Evolutionary conservation across 1,140 invertebrate genomes (phyloP).

Genomic region (Alviniconcha marisindica): DNA sequence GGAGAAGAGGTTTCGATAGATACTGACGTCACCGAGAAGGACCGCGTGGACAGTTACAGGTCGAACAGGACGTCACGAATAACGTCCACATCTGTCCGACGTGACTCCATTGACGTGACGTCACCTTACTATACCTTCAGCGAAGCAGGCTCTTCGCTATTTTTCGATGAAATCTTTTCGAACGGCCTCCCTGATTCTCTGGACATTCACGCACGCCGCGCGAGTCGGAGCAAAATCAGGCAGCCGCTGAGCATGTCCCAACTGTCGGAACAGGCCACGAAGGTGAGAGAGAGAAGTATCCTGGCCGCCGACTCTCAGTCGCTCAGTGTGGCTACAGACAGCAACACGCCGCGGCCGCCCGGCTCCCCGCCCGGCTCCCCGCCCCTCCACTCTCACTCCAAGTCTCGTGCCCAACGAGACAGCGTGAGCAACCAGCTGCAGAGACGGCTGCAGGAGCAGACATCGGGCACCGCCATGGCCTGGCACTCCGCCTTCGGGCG

Average conservation of each 20-base stretch:
- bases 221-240: conserved; percentile 34
- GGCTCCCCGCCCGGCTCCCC: background rate
- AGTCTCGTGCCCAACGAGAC: conserved; percentile 33
- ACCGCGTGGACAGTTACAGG: too few relatives aligned
- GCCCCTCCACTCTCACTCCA: background rate
- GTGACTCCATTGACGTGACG: background rate
- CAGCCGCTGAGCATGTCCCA: conserved; percentile 37
- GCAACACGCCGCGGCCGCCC: background rate
- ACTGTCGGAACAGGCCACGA: conserved; percentile 32
- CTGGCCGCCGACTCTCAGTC: background rate
- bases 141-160: background rate
- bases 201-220: background rate
- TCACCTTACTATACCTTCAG: background rate
- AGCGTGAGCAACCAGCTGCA: conserved; percentile 31
- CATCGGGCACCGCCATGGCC: conserved; percentile 38
- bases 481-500: conserved; percentile 54
- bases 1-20: background rate
- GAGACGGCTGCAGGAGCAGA: conserved; percentile 28
- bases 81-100: background rate
- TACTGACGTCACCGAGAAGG: background rate
- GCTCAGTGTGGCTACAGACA: too few relatives aligned
- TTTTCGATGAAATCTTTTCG: background rate
- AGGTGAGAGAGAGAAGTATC: background rate
- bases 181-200: background rate
- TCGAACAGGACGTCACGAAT: background rate